Percentiles rank a stretch among this genome's conserved stretches.
phyloP scores from a whole-genome alignment of 2,888 invertebrate genomes.

The Micoletzkya japonica region DNA sequence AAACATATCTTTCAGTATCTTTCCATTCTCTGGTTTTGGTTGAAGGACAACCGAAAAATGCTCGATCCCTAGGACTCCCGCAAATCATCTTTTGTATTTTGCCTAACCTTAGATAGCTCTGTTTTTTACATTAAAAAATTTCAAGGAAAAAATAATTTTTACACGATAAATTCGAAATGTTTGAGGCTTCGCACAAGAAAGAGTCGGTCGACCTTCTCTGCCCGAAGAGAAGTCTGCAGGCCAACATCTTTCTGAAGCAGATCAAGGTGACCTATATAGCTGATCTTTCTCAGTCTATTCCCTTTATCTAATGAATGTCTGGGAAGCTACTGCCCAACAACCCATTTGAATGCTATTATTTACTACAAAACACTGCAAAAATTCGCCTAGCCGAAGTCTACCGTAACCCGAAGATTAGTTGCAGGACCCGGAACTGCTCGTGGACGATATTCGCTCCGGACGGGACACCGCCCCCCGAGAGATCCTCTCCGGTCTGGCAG shows the following conservation, averaged over 20 bases:
- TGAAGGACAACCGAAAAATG: no score
- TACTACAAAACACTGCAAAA: no score
- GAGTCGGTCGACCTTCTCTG: slow-evolving; percentile 39
- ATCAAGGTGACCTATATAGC: slow-evolving; percentile 35
- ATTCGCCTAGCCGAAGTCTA: no score
- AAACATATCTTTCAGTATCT: no score
- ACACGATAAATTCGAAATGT: not conserved
- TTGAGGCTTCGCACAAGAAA: slow-evolving; percentile 3
- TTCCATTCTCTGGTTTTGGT: no score
- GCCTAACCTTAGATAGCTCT: no score
- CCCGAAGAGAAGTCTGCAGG: slow-evolving; percentile 42
- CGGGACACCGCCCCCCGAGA: not conserved
- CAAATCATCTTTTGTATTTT: no score
- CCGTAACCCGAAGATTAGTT: not conserved
- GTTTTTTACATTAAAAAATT: not conserved
- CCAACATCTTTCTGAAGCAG: slow-evolving; percentile 46
- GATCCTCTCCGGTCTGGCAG: slow-evolving; percentile 9
- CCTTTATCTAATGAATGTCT: no score
- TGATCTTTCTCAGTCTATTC: no score
- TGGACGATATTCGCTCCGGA: slow-evolving; percentile 21
- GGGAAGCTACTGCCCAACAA: no score
- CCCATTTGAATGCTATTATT: no score
- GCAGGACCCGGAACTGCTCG: slow-evolving; percentile 13
- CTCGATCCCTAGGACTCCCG: no score
- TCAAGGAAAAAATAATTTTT: not conserved